These are phyloP conservation scores for Pachymerium ferrugineum DNA, from an alignment of 2,888 invertebrate species.

Conservation along the genomic window DNA sequence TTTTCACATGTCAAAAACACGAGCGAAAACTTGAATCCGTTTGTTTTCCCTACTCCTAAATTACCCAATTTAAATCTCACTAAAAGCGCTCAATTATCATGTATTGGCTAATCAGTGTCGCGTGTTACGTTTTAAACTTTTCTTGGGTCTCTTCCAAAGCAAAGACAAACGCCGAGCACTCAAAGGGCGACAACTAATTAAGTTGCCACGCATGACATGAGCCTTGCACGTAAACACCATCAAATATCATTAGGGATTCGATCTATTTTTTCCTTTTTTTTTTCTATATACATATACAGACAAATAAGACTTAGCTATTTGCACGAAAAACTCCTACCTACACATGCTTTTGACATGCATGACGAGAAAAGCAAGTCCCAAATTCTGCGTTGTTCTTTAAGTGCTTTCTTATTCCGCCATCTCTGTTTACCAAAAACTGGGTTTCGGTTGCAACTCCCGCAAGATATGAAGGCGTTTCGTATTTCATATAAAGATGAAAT, in stretches of 20 bases:
- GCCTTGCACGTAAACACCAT: constrained; percentile 18
- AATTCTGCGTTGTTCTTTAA: no score
- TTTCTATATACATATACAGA: background rate
- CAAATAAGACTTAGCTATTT: background rate
- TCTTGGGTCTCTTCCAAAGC: background rate
- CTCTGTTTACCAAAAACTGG: no score
- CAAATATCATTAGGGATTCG: constrained; percentile 6
- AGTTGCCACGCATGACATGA: constrained; percentile 10
- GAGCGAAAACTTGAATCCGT: background rate
- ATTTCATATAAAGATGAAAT: no score
- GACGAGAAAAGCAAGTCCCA: no score
- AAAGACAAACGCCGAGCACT: background rate
- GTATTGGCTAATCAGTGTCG: background rate
- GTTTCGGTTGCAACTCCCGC: no score
- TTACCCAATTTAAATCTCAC: no score
- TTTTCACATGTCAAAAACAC: background rate
- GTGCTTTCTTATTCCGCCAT: no score
- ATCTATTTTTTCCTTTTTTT: background rate
- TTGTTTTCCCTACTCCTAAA: no score
- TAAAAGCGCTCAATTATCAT: no score
- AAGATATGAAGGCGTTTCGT: no score
- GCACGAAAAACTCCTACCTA: background rate
- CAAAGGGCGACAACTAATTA: background rate
- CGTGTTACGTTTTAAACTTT: background rate
- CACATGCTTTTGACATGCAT: no score